Conservation (phyloP, 2,797 vertebrate species). For the Poecilia wingei region DNA sequence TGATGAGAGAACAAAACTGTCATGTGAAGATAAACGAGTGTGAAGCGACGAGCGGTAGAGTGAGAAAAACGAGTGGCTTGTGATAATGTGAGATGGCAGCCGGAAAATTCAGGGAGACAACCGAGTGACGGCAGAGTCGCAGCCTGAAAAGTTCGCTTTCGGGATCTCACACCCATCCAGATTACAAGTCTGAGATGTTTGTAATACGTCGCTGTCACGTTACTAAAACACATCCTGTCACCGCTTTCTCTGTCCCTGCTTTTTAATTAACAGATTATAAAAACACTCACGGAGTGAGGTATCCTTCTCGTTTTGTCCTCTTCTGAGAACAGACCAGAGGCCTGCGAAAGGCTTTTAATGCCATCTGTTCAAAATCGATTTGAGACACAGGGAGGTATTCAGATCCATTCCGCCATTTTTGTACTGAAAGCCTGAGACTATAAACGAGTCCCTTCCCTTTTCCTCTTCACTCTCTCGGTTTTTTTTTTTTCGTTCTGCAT, state of each 20-base stretch:
- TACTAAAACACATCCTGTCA: background rate
- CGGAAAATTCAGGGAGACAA: conserved; percentile 22
- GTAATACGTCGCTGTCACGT: background rate
- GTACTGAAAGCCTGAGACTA: conserved; percentile 37
- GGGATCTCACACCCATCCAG: background rate
- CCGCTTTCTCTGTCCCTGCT: background rate
- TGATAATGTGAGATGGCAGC: background rate
- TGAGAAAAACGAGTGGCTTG: conserved; percentile 16
- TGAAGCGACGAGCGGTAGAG: conserved; percentile 21
- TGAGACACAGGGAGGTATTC: conserved; percentile 7
- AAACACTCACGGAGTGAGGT: conserved; percentile 8
- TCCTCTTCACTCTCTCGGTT: background rate
- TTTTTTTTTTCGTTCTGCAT: background rate
- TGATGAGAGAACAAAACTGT: background rate
- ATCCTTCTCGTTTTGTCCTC: conserved; percentile 30
- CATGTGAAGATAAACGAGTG: conserved; percentile 21
- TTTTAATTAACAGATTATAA: background rate
- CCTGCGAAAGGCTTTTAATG: conserved; percentile 44
- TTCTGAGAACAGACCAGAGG: conserved; percentile 29
- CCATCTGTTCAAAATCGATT: conserved; percentile 67
- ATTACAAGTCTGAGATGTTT: background rate
- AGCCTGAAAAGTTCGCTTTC: background rate
- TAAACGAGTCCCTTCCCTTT: conserved; percentile 5
- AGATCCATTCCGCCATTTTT: conserved; percentile 10
- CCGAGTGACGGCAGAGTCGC: background rate